Evolutionary conservation across 1,140 invertebrate species (phyloP), one percentile per base, ranked within the genome.

Genomic region (Magallana angulata): DNA sequence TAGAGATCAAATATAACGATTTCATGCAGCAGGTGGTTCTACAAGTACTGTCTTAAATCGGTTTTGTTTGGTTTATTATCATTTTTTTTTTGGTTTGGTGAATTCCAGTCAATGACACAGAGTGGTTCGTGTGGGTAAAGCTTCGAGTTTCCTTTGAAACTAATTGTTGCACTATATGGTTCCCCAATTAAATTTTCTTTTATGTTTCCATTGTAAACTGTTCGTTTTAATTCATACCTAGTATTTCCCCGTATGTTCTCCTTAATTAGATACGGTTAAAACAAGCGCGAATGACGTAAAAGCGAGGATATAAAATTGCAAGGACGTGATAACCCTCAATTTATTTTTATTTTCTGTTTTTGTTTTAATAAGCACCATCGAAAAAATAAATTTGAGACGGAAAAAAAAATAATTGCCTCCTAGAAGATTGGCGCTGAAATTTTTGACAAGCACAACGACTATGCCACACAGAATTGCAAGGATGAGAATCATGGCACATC

Each of bases 91-190:
- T 48, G 2, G 36, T 48, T 48, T 76, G 24, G 24, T 30, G 36
- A 12, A 76, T 76, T 12, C 24, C 24, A 7, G 6, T 76, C 24
- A 76, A 76, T 76, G 68, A 76, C 36, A 48, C 30, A 24, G 18
- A 30, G 30, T 48, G 36, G 1, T 11, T 76, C 36, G 12, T 11
- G 36, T 18, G 36, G 68, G 68, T 76, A 76, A 24, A 24, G 8
- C 11, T 9, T 12, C 36, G 24, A 5, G 24, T 30, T 76, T 30
- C 18, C 68, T 24, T 76, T 76, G 18, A 24, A 76, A 76, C 11
- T 30, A 76, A 76, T 76, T 76, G 24, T 30, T 30, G 68, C 68
- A 30, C 68, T 11, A 76, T 76, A 76, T 76, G 68, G 68, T 76
- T 76, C 9, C 68, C 9, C 18, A 36, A 76, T 30, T 30, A 76